Evolutionary conservation across 1,140 invertebrate species (phyloP).

Genomic region (Cotesia typhae): DNA sequence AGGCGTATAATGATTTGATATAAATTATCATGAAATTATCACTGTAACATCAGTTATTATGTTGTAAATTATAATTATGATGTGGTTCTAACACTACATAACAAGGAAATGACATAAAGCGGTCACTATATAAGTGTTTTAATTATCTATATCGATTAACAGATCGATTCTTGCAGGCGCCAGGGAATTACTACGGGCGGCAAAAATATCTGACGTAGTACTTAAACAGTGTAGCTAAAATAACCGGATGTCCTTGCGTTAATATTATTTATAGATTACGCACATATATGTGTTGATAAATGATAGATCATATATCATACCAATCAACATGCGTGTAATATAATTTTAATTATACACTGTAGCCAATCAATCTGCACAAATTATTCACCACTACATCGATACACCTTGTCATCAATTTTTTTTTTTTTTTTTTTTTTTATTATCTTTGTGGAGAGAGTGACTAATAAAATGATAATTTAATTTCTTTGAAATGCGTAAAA

Average conservation of each 20-base stretch:
- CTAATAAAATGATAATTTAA: too few relatives aligned
- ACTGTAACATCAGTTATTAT: too few relatives aligned
- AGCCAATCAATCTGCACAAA: background rate
- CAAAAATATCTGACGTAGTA: slow-evolving; percentile 10
- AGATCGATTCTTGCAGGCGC: slow-evolving; percentile 33
- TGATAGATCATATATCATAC: slow-evolving; percentile 5
- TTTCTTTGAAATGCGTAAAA: too few relatives aligned
- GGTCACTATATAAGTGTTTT: slow-evolving; percentile 28
- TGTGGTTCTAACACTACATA: background rate
- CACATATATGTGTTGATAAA: background rate
- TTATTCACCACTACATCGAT: too few relatives aligned
- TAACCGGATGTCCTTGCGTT: slow-evolving; percentile 28
- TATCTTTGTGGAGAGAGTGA: too few relatives aligned
- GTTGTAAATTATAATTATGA: background rate
- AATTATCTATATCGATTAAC: slow-evolving; percentile 33
- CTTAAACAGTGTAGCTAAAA: background rate
- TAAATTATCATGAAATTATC: too few relatives aligned
- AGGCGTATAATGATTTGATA: too few relatives aligned
- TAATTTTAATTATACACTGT: slow-evolving; percentile 5
- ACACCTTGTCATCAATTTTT: too few relatives aligned
- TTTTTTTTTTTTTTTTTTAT: too few relatives aligned
- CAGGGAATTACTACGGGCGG: slow-evolving; percentile 13
- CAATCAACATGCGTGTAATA: background rate
- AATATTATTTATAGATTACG: slow-evolving; percentile 17
- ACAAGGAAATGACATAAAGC: slow-evolving; percentile 33